Percentiles rank a stretch among this genome's conserved stretches.
phyloP scores from a whole-genome alignment of 2,888 invertebrate species.

The Disparrhopalites patrizii region DNA sequence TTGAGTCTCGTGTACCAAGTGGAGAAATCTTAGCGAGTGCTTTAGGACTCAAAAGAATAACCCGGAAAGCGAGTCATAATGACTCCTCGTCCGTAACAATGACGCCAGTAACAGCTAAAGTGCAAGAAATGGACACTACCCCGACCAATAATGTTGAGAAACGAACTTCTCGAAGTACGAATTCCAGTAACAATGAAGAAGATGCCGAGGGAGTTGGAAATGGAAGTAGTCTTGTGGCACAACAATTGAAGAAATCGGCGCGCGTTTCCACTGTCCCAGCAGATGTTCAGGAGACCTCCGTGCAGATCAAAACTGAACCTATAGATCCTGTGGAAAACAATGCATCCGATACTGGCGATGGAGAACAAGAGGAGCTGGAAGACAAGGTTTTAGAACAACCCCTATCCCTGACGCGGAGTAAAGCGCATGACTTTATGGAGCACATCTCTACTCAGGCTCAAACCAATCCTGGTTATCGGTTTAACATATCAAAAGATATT shows the following conservation, averaged over 20 bases:
- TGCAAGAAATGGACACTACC: neutral
- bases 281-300: neutral
- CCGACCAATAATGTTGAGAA: neutral
- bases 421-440: slow-evolving; percentile 30
- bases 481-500: slow-evolving; percentile 48
- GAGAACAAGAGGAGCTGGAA: slow-evolving; percentile 6
- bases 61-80: slow-evolving; percentile 14
- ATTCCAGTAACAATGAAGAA: neutral
- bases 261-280: neutral
- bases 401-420: neutral
- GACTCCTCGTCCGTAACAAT: neutral
- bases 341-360: slow-evolving; percentile 12
- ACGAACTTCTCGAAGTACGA: neutral
- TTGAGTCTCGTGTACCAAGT: slow-evolving; percentile 23
- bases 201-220: neutral
- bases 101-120: neutral
- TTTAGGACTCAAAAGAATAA: slow-evolving; percentile 35
- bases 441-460: slow-evolving; percentile 38
- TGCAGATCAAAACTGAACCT: slow-evolving; percentile 19
- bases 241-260: neutral
- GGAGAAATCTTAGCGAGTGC: slow-evolving; percentile 44
- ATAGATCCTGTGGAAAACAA: slow-evolving; percentile 22
- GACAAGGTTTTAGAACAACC: neutral
- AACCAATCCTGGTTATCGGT: slow-evolving; percentile 44
- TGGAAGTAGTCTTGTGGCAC: neutral